Evolutionary conservation across 2,888 invertebrate species (phyloP).

Genomic region (Hetaerina titia): DNA sequence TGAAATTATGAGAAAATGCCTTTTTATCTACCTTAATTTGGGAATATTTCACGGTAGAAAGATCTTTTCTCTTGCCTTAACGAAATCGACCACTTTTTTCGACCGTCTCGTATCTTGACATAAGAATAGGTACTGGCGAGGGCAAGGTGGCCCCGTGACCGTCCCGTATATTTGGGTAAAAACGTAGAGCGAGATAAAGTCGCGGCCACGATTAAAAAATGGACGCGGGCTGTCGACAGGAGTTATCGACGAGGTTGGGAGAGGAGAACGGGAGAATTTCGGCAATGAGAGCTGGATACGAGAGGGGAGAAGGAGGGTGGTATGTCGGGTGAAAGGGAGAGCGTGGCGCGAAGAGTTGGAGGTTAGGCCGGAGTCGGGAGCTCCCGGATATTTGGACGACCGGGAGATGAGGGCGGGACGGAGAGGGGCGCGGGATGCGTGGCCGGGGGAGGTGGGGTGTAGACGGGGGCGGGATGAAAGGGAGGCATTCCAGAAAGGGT

Average conservation of each 20-base stretch:
- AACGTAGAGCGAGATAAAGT: too few species aligned
- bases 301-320: background rate
- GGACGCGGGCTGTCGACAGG: background rate
- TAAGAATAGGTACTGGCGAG: too few species aligned
- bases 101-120: too few species aligned
- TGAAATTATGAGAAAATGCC: too few species aligned
- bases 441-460: background rate
- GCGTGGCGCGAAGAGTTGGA: background rate
- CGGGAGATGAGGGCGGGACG: background rate
- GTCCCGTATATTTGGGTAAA: too few species aligned
- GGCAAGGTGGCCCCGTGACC: too few species aligned
- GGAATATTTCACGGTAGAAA: too few species aligned
- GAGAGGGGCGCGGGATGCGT: background rate
- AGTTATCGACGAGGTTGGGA: background rate
- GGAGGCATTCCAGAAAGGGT: constrained; percentile 25
- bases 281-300: background rate
- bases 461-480: constrained; percentile 23
- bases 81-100: too few species aligned
- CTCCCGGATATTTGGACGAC: background rate
- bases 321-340: background rate
- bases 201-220: background rate
- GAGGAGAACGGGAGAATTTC: too few species aligned
- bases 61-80: too few species aligned
- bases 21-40: too few species aligned
- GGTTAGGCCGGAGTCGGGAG: background rate